phyloP scores from a whole-genome alignment of 2,797 vertebrate species.

The Brotula barbata region DNA sequence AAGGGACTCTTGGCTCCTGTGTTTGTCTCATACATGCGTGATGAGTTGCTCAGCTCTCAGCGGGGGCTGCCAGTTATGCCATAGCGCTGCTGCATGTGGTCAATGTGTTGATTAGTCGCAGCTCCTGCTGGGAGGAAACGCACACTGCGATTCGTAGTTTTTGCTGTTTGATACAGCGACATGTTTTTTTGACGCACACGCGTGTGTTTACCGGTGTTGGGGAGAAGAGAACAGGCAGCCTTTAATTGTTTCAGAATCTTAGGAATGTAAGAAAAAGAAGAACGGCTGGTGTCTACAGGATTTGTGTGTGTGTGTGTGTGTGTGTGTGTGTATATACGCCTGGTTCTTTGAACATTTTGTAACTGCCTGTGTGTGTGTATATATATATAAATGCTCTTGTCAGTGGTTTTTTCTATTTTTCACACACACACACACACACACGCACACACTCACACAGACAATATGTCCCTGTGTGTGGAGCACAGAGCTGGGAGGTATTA shows the following conservation, averaged over 20 bases:
- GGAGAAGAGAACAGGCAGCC: background rate
- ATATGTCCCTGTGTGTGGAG: constrained; percentile 17
- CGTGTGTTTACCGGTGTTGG: too few relatives aligned
- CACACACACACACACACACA: background rate
- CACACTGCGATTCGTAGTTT: constrained; percentile 61
- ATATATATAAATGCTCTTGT: background rate
- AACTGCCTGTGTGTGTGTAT: constrained; percentile 10
- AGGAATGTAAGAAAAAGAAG: background rate
- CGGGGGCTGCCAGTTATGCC: constrained; percentile 61
- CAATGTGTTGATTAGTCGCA: constrained; percentile 49
- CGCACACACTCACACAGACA: background rate
- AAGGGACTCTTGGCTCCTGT: constrained; percentile 68
- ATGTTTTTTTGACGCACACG: constrained; percentile 15
- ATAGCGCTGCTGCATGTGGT: constrained; percentile 48
- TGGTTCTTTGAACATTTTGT: constrained; percentile 1
- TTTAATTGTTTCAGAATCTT: constrained; percentile 24
- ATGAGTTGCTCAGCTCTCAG: constrained; percentile 65
- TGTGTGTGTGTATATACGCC: background rate
- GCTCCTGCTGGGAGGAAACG: constrained; percentile 47
- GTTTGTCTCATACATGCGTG: constrained; percentile 74
- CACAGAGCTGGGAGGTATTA: constrained; percentile 48
- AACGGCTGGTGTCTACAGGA: too few relatives aligned
- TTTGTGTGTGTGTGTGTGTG: constrained; percentile 4
- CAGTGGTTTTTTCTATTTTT: background rate
- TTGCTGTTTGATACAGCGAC: constrained; percentile 53